These are phyloP conservation scores for Drosophila hawaiiensis DNA, from an alignment of 2,888 invertebrate genomes.

Conservation along the genomic window DNA sequence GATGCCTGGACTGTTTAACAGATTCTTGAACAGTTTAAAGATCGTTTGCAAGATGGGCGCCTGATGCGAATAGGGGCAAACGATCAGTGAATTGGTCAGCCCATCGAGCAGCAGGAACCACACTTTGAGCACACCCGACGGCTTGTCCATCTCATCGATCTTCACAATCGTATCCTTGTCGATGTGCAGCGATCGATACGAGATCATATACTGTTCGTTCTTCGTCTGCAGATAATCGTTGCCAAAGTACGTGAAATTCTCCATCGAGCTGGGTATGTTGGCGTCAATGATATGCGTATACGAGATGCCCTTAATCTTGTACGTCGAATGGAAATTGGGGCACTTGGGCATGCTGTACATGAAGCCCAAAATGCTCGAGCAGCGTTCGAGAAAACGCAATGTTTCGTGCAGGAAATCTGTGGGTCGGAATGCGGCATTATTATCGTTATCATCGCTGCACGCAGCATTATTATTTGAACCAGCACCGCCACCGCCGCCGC, in stretches of 20 bases:
- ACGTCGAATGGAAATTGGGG: constrained; percentile 95
- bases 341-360: constrained; percentile 98
- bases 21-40: constrained; percentile 92
- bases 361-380: constrained; percentile 94
- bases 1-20: constrained; percentile 92
- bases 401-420: constrained; percentile 88
- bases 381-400: constrained; percentile 93
- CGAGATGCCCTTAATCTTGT: constrained; percentile 91
- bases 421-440: constrained; percentile 86
- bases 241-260: constrained; percentile 90
- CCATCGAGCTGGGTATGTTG: constrained; percentile 90
- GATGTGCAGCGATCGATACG: constrained; percentile 85
- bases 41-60: constrained; percentile 94
- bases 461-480: constrained; percentile 88
- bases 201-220: constrained; percentile 88
- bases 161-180: constrained; percentile 85
- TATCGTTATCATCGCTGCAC: constrained; percentile 84
- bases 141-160: constrained; percentile 89
- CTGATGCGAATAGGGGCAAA: constrained; percentile 95
- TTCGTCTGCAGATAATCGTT: constrained; percentile 88
- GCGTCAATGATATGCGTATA: constrained; percentile 93
- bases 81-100: constrained; percentile 91
- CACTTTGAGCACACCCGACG: constrained; percentile 94
- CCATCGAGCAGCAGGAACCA: constrained; percentile 96
- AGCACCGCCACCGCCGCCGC: constrained; percentile 87